Percentiles rank a stretch among this genome's conserved stretches.
phyloP scores from a whole-genome alignment of 2,113 vertebrate species.

The Cephalopholis sonnerati region DNA sequence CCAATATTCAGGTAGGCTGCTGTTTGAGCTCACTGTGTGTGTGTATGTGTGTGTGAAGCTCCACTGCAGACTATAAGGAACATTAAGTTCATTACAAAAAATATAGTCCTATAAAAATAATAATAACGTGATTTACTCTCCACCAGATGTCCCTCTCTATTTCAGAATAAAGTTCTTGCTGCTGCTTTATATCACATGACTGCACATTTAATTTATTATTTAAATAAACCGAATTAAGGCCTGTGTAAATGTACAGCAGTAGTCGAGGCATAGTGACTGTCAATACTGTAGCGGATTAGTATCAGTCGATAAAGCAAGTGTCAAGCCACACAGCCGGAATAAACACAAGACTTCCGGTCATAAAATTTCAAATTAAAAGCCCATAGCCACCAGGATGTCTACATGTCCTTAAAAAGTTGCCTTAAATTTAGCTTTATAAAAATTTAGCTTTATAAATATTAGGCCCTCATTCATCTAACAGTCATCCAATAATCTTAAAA shows the following conservation, averaged over 20 bases:
- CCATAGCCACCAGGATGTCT: too few species aligned
- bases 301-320: slow-evolving; percentile 35
- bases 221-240: slow-evolving; percentile 1
- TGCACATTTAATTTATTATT: neutral
- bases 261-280: slow-evolving; percentile 5
- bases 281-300: slow-evolving; percentile 69
- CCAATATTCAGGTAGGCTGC: slow-evolving; percentile 65
- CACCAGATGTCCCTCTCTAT: neutral
- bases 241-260: neutral
- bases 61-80: neutral
- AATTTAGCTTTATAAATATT: too few species aligned
- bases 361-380: slow-evolving; percentile 66
- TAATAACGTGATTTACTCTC: neutral
- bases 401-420: too few species aligned
- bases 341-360: slow-evolving; percentile 58
- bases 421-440: too few species aligned
- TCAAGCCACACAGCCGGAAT: slow-evolving; percentile 16
- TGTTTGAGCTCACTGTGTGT: neutral
- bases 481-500: too few species aligned
- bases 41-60: neutral
- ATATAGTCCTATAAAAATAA: too few species aligned
- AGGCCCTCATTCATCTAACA: too few species aligned
- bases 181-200: neutral
- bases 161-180: neutral
- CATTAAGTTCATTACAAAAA: neutral